These are phyloP conservation scores for Clepsis dumicolana DNA, from an alignment of 2,888 invertebrate genomes.

Conservation along the genomic window DNA sequence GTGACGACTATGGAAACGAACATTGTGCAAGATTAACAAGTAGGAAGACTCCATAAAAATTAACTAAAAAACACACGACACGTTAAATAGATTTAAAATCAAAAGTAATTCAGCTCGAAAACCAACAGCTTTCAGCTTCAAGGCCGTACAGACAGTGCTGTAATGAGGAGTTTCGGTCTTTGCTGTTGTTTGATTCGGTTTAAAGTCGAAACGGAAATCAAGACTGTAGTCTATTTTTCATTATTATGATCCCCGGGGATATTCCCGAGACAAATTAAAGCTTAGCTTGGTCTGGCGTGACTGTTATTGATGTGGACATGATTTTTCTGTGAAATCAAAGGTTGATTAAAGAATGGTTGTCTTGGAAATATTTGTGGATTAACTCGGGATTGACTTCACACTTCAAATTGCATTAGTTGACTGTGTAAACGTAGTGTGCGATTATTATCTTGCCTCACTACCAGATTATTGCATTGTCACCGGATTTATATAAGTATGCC, in stretches of 20 bases:
- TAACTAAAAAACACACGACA: too few relatives aligned
- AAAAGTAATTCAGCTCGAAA: not conserved
- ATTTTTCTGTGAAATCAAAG: constrained; percentile 31
- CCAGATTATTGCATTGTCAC: too few relatives aligned
- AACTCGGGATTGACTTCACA: not conserved
- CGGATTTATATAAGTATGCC: too few relatives aligned
- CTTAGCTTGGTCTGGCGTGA: constrained; percentile 36
- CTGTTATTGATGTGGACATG: constrained; percentile 36
- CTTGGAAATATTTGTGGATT: not conserved
- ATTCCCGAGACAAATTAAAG: constrained; percentile 39
- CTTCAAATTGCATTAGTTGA: not conserved
- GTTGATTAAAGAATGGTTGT: constrained; percentile 7
- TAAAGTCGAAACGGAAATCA: constrained; percentile 32
- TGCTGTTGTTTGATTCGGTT: constrained; percentile 24
- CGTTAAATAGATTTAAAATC: not conserved
- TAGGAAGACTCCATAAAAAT: too few relatives aligned
- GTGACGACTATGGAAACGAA: too few relatives aligned
- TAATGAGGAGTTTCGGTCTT: constrained; percentile 68
- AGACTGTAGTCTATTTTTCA: constrained; percentile 41
- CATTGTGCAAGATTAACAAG: too few relatives aligned
- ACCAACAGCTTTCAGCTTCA: constrained; percentile 45
- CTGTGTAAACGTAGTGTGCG: too few relatives aligned
- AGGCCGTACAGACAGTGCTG: constrained; percentile 60
- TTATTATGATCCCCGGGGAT: constrained; percentile 39
- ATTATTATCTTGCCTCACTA: too few relatives aligned